A percentile compares a stretch with the other conserved stretches of the same genome.
Evolutionary conservation across 2,113 vertebrate species (phyloP).

Genomic region (Anguilla japonica): DNA sequence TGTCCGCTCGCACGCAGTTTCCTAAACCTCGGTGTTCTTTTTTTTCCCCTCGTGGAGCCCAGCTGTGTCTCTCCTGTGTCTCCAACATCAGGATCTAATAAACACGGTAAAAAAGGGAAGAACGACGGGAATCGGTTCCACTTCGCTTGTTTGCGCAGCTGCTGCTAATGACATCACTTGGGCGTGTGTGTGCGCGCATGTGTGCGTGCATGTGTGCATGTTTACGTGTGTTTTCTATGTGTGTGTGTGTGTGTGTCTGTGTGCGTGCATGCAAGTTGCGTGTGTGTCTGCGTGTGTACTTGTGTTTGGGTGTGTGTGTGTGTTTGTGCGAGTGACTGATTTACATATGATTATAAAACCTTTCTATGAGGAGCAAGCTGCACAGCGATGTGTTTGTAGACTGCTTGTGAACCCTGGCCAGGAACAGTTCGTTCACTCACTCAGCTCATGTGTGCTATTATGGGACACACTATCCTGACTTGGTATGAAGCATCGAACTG

Average conservation of each 20-base stretch:
- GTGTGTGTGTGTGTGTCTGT: conserved; percentile 15
- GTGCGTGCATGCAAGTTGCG: neutral
- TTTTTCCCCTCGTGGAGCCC: conserved; percentile 27
- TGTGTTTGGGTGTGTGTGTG: neutral
- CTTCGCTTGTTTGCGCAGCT: conserved; percentile 52
- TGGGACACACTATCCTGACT: neutral
- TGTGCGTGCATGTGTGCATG: neutral
- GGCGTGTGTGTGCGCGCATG: neutral
- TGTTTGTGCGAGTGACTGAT: conserved; percentile 13
- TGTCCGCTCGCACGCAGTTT: conserved; percentile 32
- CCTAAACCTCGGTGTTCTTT: neutral
- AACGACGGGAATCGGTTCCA: conserved; percentile 18
- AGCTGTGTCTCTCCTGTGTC: conserved; percentile 41
- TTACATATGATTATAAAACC: conserved; percentile 19
- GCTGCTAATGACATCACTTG: conserved; percentile 54
- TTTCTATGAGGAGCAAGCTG: neutral
- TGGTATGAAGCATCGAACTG: neutral
- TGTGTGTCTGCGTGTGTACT: conserved; percentile 9
- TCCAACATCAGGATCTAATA: conserved; percentile 56
- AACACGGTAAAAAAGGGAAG: conserved; percentile 35
- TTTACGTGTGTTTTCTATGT: conserved; percentile 17
- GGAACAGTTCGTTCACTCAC: neutral
- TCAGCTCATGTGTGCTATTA: neutral
- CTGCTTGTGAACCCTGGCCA: neutral
- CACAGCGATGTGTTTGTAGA: neutral